A percentile compares a stretch with the other conserved stretches of the same genome.
phyloP scores from a whole-genome alignment of 2,113 vertebrate species.

The Pogona vitticeps region DNA sequence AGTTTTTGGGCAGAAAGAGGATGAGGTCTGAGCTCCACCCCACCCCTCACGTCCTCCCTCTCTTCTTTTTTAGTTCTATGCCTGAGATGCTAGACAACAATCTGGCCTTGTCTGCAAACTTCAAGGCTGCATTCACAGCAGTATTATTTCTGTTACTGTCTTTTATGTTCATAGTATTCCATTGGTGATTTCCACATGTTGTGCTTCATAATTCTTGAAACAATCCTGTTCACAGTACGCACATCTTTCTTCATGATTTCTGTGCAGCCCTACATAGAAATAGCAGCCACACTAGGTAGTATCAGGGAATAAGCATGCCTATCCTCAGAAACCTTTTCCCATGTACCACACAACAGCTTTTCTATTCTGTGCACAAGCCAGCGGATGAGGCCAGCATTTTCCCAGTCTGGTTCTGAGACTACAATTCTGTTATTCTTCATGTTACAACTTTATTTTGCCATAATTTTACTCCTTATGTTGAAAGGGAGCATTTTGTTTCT shows the following conservation, averaged over 20 bases:
- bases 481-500: not conserved
- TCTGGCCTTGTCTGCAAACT: not conserved
- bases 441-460: not conserved
- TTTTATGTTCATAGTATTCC: not conserved
- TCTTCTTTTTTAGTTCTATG: not conserved
- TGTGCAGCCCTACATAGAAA: not conserved
- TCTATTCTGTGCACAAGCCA: not conserved
- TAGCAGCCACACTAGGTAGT: not conserved
- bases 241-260: not conserved
- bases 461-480: not conserved
- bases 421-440: not conserved
- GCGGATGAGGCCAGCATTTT: not conserved
- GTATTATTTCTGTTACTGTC: not conserved
- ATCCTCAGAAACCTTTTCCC: not conserved
- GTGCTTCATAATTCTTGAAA: not conserved
- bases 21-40: not conserved
- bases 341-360: not conserved
- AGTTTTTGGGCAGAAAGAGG: not conserved
- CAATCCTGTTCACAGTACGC: not conserved
- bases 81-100: conserved; percentile 1
- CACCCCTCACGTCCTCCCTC: not conserved
- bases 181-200: not conserved
- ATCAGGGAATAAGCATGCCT: not conserved
- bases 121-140: conserved; percentile 4
- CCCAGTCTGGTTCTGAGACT: not conserved